Base-by-base conservation (phyloP, 2,113 vertebrate genomes). In the Verasper variegatus region DNA sequence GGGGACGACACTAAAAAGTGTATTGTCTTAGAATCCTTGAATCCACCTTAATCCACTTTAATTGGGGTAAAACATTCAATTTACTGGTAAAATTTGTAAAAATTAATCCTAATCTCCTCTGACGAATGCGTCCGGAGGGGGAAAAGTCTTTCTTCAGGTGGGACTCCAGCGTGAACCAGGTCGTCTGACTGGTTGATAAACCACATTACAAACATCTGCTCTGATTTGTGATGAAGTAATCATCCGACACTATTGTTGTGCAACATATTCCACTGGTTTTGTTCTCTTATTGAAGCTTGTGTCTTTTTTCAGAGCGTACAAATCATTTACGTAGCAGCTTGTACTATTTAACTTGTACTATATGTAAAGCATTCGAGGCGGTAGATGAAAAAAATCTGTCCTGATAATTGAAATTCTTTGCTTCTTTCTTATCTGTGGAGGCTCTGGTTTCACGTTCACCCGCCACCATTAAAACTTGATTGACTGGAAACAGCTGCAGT, bases 401-500 rank as follows among this genome's bases (percentile, higher is more conserved):
- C 15, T 18, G 14, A 49, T 5, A 49, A 49, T 49, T 42, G 40
- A 42, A 3, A 15, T 6, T 49, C 20, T 61, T n/a, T 60, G 58
- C 60, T 1, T 37, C n/a, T 45, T 10, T 26, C 23, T 26, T 40
- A 3, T 14, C 24, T 10, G 5, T 18, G 20, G 7, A 9, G 62
- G 49, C 21, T 65, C 62, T 54, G 66, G 78, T 80, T 37, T 68
- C 64, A 31, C 31, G 1, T 6, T 31, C 6, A 31, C 31, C 31
- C 31, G 7, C 31, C 31, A 1, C 14, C 7, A 20, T 42, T 42
- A 17, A 74, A 56, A 59, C 9, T 6, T 45, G 55, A 63, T 2
- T 55, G 37, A 37, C 75, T 59, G 58, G 26, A 64, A 64, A 56
- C 49, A 82, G 79, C 68, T 86, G 71, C 42, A 5, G 37, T 8